Evolutionary conservation across 1,140 invertebrate species (phyloP).

Genomic region (Bemisia tabaci): DNA sequence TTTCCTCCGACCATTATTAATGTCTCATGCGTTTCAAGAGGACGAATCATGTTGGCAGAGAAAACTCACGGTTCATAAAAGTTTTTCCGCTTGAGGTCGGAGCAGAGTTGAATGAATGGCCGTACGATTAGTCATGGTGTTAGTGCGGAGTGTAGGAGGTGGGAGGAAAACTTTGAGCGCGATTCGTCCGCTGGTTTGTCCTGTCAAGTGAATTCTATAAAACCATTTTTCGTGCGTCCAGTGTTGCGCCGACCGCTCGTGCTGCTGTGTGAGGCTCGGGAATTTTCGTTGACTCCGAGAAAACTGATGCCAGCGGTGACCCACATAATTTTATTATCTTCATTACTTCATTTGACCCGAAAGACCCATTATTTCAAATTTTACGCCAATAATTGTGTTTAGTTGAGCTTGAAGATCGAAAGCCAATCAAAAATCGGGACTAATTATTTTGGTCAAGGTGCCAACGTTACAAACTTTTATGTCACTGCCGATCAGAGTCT

Average conservation of each 20-base stretch:
- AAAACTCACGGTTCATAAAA: background rate
- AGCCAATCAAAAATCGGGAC: background rate
- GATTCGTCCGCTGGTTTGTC: background rate
- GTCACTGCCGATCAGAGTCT: too few species aligned
- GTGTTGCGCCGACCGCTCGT: background rate
- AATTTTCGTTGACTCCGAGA: background rate
- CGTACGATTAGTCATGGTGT: background rate
- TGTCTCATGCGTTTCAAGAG: too few species aligned
- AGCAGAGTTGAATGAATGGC: background rate
- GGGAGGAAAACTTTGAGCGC: background rate
- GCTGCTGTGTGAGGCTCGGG: background rate
- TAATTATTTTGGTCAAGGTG: background rate
- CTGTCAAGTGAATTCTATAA: background rate
- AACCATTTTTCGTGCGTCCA: background rate
- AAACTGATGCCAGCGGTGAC: background rate
- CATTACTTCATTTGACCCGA: background rate
- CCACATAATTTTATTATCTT: background rate
- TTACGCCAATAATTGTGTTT: background rate
- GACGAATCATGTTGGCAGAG: background rate
- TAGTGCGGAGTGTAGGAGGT: background rate
- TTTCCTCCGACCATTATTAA: too few species aligned
- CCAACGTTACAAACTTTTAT: background rate
- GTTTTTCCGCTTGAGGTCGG: background rate
- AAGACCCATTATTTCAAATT: background rate
- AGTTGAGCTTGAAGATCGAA: background rate